Conservation (phyloP, 2,888 invertebrate species). For the Altica lythri region DNA sequence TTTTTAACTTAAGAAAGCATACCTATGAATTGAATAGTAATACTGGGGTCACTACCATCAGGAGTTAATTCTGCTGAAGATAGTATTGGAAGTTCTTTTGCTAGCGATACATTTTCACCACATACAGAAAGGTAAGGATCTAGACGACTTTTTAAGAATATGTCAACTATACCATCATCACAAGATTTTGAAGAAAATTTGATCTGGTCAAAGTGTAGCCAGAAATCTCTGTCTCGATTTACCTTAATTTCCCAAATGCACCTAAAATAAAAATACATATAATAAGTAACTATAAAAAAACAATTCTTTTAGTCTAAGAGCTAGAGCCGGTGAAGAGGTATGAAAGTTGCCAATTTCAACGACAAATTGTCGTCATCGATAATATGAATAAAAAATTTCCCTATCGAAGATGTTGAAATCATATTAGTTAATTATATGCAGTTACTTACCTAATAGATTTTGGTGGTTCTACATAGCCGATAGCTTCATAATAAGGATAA, state of each 20-base stretch:
- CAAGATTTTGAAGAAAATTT: conserved; percentile 84
- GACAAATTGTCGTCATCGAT: too few relatives aligned
- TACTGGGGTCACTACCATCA: conserved; percentile 55
- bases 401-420: too few relatives aligned
- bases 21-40: conserved; percentile 65
- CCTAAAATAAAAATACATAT: conserved; percentile 52
- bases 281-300: too few relatives aligned
- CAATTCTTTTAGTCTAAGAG: too few relatives aligned
- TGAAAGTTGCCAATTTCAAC: too few relatives aligned
- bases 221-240: conserved; percentile 81
- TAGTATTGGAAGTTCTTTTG: conserved; percentile 78
- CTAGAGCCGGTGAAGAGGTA: too few relatives aligned
- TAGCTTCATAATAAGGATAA: conserved; percentile 82
- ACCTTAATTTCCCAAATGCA: conserved; percentile 67
- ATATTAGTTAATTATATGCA: too few relatives aligned
- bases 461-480: conserved; percentile 70
- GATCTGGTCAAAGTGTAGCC: conserved; percentile 85
- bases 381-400: too few relatives aligned
- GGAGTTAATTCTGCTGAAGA: conserved; percentile 77
- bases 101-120: conserved; percentile 82
- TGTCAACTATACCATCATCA: conserved; percentile 84
- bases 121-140: conserved; percentile 82
- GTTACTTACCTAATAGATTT: conserved; percentile 61
- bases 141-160: conserved; percentile 64
- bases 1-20: conserved; percentile 7